Percentiles rank a stretch among this genome's conserved stretches.
Conservation (phyloP, 2,888 invertebrate genomes). For the Pyrocoelia pectoralis region DNA sequence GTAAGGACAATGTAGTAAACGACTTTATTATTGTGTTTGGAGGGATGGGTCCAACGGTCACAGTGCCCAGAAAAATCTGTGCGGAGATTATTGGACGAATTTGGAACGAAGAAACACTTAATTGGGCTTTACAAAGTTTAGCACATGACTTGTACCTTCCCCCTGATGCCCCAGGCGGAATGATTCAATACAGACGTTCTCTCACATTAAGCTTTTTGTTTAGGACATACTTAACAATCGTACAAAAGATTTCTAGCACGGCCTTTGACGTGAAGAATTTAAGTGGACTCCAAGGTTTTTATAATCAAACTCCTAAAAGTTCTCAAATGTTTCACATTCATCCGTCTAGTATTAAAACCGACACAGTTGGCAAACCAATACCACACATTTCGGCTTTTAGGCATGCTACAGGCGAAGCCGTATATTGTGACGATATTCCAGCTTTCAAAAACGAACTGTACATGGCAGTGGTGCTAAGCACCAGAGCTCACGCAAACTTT, state of each 20-base stretch:
- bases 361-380: conserved; percentile 83
- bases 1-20: conserved; percentile 55
- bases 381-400: conserved; percentile 84
- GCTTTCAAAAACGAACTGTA: conserved; percentile 79
- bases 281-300: conserved; percentile 68
- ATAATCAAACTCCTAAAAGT: conserved; percentile 67
- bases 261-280: conserved; percentile 60
- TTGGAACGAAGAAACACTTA: conserved; percentile 55
- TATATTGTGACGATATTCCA: conserved; percentile 92
- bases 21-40: conserved; percentile 82
- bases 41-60: conserved; percentile 91
- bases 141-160: conserved; percentile 80
- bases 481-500: conserved; percentile 83
- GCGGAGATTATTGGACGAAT: conserved; percentile 43
- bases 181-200: conserved; percentile 70
- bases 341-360: conserved; percentile 66
- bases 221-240: conserved; percentile 71
- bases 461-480: conserved; percentile 80
- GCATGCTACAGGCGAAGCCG: conserved; percentile 91
- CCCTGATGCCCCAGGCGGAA: conserved; percentile 74
- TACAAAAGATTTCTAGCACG: conserved; percentile 61
- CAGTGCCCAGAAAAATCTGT: conserved; percentile 64
- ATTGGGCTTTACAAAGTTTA: conserved; percentile 68
- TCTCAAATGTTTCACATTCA: conserved; percentile 74
- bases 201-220: conserved; percentile 77